Evolutionary conservation across 2,888 invertebrate species (phyloP), one percentile per base, ranked within the genome.

Genomic region (Pristionchus entomophagus): DNA sequence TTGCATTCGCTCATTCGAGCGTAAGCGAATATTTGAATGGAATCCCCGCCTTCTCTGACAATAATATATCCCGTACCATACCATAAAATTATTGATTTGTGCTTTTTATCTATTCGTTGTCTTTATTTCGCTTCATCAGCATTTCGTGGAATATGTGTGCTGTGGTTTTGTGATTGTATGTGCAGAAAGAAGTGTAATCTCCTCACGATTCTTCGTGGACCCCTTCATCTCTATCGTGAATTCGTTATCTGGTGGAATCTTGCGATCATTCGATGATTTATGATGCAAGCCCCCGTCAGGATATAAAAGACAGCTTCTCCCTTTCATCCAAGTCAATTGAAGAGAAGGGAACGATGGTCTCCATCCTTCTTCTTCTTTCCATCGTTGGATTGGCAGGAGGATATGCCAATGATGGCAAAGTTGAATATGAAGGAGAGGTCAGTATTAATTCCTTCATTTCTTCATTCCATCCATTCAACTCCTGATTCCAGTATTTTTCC

Each of bases 401-500:
- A 41, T 73, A 73, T n/a, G 73, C 38, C 6, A 73, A 73, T 73
- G 73, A 73, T 26, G 73, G 73, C n/a, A 38, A 45, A 26, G 73
- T 73, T n/a, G 73, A 51, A 29, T 53, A 80, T 19, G 80, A 80
- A 26, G 49, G 49, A 1, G 53, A 53, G 51, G 51, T 53, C 17
- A n/a, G 77, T 49, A 2, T 4, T 65, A 29, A 69, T 1, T 62
- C 62, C 62, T 10, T 62, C 6, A 12, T 8, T 8, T 62, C 14
- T 32, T 32, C 32, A 10, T 32, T 19, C 62, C 6, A 6, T 17
- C 14, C 22, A 4, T 41, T 73, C n/a, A n/a, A n/a, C n/a, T n/a
- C n/a, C n/a, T 65, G 32, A 65, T 8, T n/a, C 22, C 22, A 8
- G 8, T 19, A 12, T 32, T 29, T 35, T 26, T 51, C 35, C 12